Evolutionary conservation across 2,113 vertebrate genomes (phyloP).

Genomic region (Clinocottus analis): DNA sequence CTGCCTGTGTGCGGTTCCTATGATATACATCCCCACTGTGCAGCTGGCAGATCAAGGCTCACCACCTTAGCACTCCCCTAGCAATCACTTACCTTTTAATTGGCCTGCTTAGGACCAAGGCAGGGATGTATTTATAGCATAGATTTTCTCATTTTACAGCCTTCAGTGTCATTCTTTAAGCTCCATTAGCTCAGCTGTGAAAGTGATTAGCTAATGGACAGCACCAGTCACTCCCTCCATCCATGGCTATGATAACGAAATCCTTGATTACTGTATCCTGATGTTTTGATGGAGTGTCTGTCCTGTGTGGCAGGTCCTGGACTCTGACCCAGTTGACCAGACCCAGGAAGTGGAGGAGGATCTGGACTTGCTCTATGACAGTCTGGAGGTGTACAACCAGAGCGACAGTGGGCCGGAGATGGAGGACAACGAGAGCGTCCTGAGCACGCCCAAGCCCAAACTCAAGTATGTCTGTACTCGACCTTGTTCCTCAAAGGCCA

Average conservation of each 20-base stretch:
- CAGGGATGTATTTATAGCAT: slow-evolving; percentile 46
- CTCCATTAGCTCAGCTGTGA: slow-evolving; percentile 42
- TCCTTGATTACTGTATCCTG: slow-evolving; percentile 22
- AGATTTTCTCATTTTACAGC: slow-evolving; percentile 28
- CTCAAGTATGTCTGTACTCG: slow-evolving; percentile 77
- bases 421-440: slow-evolving; percentile 85
- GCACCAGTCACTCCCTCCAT: slow-evolving; percentile 30
- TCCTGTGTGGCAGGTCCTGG: slow-evolving; percentile 77
- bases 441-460: slow-evolving; percentile 86
- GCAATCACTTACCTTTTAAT: slow-evolving; percentile 63
- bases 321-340: slow-evolving; percentile 86
- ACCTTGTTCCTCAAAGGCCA: not conserved
- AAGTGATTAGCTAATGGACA: slow-evolving; percentile 53
- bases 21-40: slow-evolving; percentile 67
- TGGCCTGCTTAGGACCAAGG: slow-evolving; percentile 39
- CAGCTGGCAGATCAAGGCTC: slow-evolving; percentile 51
- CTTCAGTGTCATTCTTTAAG: slow-evolving; percentile 26
- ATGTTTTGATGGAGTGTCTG: slow-evolving; percentile 9
- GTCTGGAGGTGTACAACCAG: slow-evolving; percentile 85
- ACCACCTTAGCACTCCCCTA: slow-evolving; percentile 47
- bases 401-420: slow-evolving; percentile 86
- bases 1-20: slow-evolving; percentile 57
- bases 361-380: slow-evolving; percentile 85
- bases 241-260: slow-evolving; percentile 30
- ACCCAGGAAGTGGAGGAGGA: slow-evolving; percentile 86